These are phyloP conservation scores for Diabrotica virgifera DNA, from an alignment of 1,140 invertebrate genomes.

Conservation along the genomic window DNA sequence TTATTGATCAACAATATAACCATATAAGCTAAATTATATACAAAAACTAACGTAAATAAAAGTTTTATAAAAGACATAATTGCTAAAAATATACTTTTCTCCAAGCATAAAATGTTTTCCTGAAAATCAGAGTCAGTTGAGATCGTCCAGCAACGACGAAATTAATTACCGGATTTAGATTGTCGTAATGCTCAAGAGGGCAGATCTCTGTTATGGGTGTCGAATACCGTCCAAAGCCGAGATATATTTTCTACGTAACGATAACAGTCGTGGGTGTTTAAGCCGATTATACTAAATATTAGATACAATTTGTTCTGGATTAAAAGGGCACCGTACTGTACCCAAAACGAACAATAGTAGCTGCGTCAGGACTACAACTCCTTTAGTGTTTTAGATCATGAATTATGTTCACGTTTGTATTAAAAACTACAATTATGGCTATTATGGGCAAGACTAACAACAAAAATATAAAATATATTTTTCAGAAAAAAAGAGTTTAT, in stretches of 20 bases:
- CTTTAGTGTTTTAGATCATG: background rate
- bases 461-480: no score
- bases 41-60: no score
- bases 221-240: slow-evolving; percentile 23
- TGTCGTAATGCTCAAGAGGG: background rate
- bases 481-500: no score
- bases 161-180: slow-evolving; percentile 2
- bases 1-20: no score
- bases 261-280: slow-evolving; percentile 27
- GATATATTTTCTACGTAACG: slow-evolving; percentile 14
- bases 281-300: slow-evolving; percentile 47
- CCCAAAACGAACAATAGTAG: slow-evolving; percentile 23
- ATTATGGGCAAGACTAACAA: no score
- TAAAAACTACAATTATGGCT: no score
- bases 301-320: slow-evolving; percentile 46
- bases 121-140: background rate
- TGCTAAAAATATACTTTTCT: background rate
- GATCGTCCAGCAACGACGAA: background rate
- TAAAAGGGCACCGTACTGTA: slow-evolving; percentile 31
- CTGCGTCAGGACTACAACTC: background rate
- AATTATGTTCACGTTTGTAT: background rate
- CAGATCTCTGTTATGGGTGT: slow-evolving; percentile 7
- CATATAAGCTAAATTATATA: no score
- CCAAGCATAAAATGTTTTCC: background rate
- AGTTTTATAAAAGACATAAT: no score